Base-by-base conservation (phyloP, 2,888 invertebrate genomes). In the Drosophila meridiana region DNA sequence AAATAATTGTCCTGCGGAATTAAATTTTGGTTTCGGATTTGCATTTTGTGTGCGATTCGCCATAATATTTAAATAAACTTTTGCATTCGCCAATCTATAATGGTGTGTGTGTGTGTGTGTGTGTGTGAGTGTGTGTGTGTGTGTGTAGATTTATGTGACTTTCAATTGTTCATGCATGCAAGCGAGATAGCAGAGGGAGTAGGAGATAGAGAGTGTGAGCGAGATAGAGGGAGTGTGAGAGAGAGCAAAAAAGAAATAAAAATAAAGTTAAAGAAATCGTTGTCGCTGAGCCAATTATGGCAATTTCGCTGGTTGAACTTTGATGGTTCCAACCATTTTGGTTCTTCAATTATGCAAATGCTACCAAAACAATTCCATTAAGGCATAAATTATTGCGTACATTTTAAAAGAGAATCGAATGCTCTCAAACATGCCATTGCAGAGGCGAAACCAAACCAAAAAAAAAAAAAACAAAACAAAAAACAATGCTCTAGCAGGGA, bases 301-400 rank as follows among this genome's bases (percentile, higher is more conserved):
- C 32, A 52, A 50, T 75, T 84, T 62, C 43, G 67, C 42, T 69
- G 66, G 62, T 71, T 73, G 52, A 48, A 67, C 67, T 38, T 56
- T 56, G 58, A 53, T 64, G 48, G 62, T 65, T 80, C 47, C 66
- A 55, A 55, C 58, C 65, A 58, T 72, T 79, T 72, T 20, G 64
- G 55, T 50, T 52, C 38, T 60, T 80, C 65, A 88, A 80, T 80
- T 84, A 85, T 84, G 86, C 83, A 85, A 83, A 83, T 85, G 28
- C 36, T 34, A 14, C 30, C 34, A 38, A 43, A 57, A 61, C 53
- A 68, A 69, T 67, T 61, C 61, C 53, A 63, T 60, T 58, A 40
- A 56, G 61, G 55, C 36, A 78, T 78, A 60, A 69, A 78, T 76
- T 65, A 79, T 78, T 67, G 40, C 48, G 30, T n/a, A 48, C 48